phyloP scores from a whole-genome alignment of 37 sponge, comb jelly and placozoan genomes.

The Mnemiopsis leidyi region DNA sequence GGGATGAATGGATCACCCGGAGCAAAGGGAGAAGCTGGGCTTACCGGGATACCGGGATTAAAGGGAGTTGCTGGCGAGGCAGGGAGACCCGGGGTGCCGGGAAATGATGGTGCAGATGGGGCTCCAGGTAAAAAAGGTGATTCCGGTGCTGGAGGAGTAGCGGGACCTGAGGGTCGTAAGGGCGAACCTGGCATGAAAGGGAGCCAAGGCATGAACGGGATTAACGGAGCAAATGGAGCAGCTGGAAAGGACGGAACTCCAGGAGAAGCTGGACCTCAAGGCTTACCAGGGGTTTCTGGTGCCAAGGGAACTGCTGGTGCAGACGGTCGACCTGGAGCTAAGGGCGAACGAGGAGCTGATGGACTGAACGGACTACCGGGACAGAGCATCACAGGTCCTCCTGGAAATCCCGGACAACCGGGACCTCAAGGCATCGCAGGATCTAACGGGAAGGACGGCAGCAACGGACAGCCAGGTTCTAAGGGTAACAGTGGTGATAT shows the following conservation, averaged over 20 bases:
- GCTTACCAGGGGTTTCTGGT: background rate
- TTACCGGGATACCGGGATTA: background rate
- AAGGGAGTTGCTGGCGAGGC: background rate
- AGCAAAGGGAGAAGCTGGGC: background rate
- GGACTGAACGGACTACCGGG: background rate
- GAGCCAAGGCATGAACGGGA: background rate
- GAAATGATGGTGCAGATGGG: background rate
- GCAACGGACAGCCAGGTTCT: background rate
- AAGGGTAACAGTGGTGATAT: background rate
- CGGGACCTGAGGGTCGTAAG: background rate
- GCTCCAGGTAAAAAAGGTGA: background rate
- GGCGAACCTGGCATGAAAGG: constrained; percentile 28
- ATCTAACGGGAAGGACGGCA: background rate
- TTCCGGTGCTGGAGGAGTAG: background rate
- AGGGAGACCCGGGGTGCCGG: background rate
- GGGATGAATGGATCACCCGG: background rate
- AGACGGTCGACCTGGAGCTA: background rate
- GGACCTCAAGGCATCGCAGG: constrained; percentile 41
- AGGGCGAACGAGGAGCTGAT: constrained; percentile 12
- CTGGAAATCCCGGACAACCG: background rate
- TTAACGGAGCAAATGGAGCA: background rate
- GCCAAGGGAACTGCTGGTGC: background rate
- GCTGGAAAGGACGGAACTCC: background rate
- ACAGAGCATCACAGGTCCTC: background rate
- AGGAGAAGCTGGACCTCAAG: background rate